Evolutionary conservation across 2,797 vertebrate species (phyloP), one percentile per base, ranked within the genome.

Genomic region (Pangasius macronema): DNA sequence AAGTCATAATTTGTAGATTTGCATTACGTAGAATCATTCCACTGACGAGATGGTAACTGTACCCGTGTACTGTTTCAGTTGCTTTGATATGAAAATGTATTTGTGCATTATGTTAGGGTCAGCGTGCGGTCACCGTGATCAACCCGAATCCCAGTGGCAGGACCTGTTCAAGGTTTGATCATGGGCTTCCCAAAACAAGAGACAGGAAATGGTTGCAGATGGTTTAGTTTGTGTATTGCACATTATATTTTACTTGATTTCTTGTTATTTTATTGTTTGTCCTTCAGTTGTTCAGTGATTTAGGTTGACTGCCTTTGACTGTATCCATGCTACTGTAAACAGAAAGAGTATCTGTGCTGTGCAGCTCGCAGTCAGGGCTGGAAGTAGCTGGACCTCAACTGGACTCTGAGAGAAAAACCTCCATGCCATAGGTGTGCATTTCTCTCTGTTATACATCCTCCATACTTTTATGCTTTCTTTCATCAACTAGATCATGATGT

Each of bases 11-110:
- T 89, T 93, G 91, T 94, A 91, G 79, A 84, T n/a, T n/a, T 90
- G 83, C 91, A 86, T 90, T 90, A 90, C 81, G 82, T 92, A 89
- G 88, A 92, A 88, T 89, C 91, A 93, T 90, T 87, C 89, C 88
- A 79, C 84, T 46, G 84, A 83, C 53, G 83, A 87, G 70, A 87
- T 81, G 84, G 59, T 87, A 87, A 86, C 86, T 85, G 85, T 82
- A 86, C 57, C 85, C 57, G 83, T 91, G 42, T 87, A 93, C 84
- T 90, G 53, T 59, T 59, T 39, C 53, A 39, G 20, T 39, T 10
- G 2, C 30, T 30, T 36, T 36, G 11, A 16, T n/a, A 39, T 36
- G 16, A 53, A 0, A 49, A 88, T 83, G 86, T 65, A 83, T 87
- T 80, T 89, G 67, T 42, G 85, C 13, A 30, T 85, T 86, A 88